Conservation (phyloP, 2,888 invertebrate genomes). For the Heliconius ethilla region DNA sequence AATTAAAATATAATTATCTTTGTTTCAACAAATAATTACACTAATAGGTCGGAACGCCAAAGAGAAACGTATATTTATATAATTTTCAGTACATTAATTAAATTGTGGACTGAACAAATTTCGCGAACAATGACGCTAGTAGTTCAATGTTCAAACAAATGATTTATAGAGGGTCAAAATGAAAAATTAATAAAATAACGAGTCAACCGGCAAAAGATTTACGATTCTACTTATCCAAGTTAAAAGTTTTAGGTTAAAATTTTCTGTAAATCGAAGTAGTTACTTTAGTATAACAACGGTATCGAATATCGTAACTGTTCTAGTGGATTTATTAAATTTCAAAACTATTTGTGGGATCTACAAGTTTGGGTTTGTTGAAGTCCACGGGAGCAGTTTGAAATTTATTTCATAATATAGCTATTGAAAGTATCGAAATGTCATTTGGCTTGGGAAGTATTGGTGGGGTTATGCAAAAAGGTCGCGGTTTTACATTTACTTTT, state of each 20-base stretch:
- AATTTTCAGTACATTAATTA: slow-evolving; percentile 7
- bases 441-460: neutral
- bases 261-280: slow-evolving; percentile 36
- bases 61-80: neutral
- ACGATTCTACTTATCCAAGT: slow-evolving; percentile 40
- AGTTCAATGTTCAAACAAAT: slow-evolving; percentile 15
- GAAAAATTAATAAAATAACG: slow-evolving; percentile 42
- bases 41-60: neutral
- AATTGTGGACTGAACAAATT: slow-evolving; percentile 8
- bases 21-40: neutral
- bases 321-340: slow-evolving; percentile 48
- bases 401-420: slow-evolving; percentile 23
- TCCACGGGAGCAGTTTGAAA: slow-evolving; percentile 26
- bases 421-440: slow-evolving; percentile 17
- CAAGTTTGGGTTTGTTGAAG: slow-evolving; percentile 43
- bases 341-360: slow-evolving; percentile 49
- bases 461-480: neutral
- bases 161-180: slow-evolving; percentile 29
- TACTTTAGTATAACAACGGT: slow-evolving; percentile 41
- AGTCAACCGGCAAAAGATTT: slow-evolving; percentile 40
- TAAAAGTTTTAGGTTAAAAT: slow-evolving; percentile 32
- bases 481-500: neutral
- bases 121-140: slow-evolving; percentile 15
- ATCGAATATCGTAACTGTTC: slow-evolving; percentile 49
- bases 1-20: slow-evolving; percentile 7